Evolutionary conservation across 2,797 vertebrate genomes (phyloP).

Genomic region (Lacerta viridis): DNA sequence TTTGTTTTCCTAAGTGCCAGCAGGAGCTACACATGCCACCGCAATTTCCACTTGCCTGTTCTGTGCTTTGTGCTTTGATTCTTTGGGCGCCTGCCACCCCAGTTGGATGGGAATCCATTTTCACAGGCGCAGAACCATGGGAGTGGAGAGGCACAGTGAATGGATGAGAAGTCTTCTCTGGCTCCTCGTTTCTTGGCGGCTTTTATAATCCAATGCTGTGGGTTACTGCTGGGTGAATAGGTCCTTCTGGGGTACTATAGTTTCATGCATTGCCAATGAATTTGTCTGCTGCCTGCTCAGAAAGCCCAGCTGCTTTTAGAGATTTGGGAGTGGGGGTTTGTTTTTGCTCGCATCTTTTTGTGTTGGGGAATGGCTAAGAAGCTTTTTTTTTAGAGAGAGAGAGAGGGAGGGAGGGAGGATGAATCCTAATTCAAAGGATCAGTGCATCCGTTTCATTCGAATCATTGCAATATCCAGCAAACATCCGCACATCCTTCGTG

Average conservation of each 20-base stretch:
- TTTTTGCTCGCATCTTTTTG: not conserved
- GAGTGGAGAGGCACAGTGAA: not conserved
- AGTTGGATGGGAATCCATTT: not conserved
- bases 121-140: not conserved
- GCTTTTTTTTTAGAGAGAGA: not conserved
- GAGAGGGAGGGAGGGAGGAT: too few species aligned
- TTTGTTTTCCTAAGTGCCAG: not conserved
- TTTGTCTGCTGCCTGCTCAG: not conserved
- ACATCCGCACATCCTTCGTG: not conserved
- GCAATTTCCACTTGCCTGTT: not conserved
- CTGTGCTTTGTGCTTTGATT: slow-evolving; percentile 5
- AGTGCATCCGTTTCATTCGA: slow-evolving; percentile 2
- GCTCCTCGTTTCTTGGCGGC: not conserved
- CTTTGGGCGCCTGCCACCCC: not conserved
- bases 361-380: not conserved
- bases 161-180: slow-evolving; percentile 17
- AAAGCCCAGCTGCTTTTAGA: not conserved
- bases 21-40: not conserved
- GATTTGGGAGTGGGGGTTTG: not conserved
- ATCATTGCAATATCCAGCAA: slow-evolving; percentile 31
- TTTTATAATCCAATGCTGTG: slow-evolving; percentile 11
- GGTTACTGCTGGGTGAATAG: slow-evolving; percentile 1
- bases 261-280: not conserved
- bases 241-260: not conserved
- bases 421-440: too few species aligned